These are phyloP conservation scores for Homarus americanus DNA, from an alignment of 1,140 invertebrate species.

Conservation along the genomic window DNA sequence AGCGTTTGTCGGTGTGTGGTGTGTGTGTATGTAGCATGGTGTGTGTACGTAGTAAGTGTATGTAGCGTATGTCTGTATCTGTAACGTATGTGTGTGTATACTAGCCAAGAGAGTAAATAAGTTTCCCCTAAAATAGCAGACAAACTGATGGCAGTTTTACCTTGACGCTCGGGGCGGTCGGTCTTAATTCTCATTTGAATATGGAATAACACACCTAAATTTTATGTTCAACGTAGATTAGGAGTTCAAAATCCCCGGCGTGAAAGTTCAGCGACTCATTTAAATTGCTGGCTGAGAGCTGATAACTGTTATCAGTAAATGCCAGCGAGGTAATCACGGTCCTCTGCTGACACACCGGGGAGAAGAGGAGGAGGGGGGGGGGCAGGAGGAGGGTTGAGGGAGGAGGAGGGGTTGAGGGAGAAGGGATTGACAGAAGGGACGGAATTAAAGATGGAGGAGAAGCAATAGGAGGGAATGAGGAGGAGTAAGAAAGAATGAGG, in stretches of 20 bases:
- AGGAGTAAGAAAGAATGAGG: too few relatives aligned
- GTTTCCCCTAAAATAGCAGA: too few relatives aligned
- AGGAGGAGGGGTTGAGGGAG: background rate
- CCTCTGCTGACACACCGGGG: background rate
- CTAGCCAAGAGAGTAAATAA: too few relatives aligned
- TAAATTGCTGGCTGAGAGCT: background rate
- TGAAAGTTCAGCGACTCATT: background rate
- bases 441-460: too few relatives aligned
- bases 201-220: background rate
- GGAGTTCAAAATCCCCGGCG: background rate
- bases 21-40: background rate
- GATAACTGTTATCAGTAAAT: background rate
- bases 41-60: background rate
- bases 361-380: background rate
- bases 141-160: too few relatives aligned
- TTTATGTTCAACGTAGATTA: background rate
- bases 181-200: background rate
- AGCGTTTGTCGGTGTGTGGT: too few relatives aligned
- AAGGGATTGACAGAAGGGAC: background rate
- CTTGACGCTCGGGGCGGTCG: background rate
- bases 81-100: too few relatives aligned
- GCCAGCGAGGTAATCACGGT: slow-evolving; percentile 2
- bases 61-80: too few relatives aligned
- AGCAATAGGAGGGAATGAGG: too few relatives aligned
- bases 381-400: background rate